These are phyloP conservation scores for Phalacrocorax carbo DNA, from an alignment of 2,113 vertebrate species.

Conservation along the genomic window DNA sequence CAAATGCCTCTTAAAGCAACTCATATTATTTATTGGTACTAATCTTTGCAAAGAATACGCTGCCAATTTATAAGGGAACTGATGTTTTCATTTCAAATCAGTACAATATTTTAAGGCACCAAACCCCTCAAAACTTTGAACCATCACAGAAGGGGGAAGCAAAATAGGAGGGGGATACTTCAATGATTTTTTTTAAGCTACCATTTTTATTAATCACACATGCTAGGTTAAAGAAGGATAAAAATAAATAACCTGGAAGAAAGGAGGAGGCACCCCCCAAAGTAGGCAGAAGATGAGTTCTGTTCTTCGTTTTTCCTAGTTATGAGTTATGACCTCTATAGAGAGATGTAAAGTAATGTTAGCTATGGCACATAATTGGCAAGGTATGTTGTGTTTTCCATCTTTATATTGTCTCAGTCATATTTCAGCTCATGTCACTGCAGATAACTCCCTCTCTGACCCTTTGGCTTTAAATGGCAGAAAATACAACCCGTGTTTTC, in stretches of 20 bases:
- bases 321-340: conserved; percentile 40
- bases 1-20: not conserved
- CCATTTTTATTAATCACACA: not conserved
- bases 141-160: not conserved
- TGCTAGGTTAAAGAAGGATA: not conserved
- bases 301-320: not conserved
- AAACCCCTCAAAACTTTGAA: not conserved
- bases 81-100: not conserved
- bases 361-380: conserved; percentile 62
- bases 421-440: conserved; percentile 72
- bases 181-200: not conserved
- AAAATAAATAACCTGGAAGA: not conserved
- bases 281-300: not conserved
- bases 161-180: not conserved
- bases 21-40: not conserved
- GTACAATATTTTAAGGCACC: not conserved
- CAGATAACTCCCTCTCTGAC: conserved; percentile 73
- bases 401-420: conserved; percentile 73
- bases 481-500: conserved; percentile 75
- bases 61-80: not conserved
- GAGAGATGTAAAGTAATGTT: conserved; percentile 28
- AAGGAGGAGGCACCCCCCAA: not conserved
- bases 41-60: not conserved
- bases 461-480: conserved; percentile 75
- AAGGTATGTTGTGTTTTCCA: conserved; percentile 63